Conservation (phyloP, 1,140 invertebrate genomes). For the Druon quercuslanigerum region DNA sequence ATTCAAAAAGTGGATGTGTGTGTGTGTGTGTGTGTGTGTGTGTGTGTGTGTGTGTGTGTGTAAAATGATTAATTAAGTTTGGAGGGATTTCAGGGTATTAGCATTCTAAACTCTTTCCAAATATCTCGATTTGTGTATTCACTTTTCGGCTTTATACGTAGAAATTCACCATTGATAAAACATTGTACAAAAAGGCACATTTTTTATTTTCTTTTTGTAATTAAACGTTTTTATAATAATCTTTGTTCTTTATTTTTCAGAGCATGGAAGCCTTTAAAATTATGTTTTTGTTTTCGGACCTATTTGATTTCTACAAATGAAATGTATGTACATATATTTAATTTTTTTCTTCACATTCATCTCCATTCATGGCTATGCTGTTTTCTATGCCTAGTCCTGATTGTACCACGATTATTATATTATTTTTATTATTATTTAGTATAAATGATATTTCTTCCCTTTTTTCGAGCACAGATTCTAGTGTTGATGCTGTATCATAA, state of each 20-base stretch:
- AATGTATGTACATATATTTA: neutral
- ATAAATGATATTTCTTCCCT: constrained; percentile 38
- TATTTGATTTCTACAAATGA: too few relatives aligned
- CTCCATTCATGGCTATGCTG: neutral
- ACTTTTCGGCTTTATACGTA: too few relatives aligned
- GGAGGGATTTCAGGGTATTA: too few relatives aligned
- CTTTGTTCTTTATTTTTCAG: too few relatives aligned
- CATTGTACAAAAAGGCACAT: too few relatives aligned
- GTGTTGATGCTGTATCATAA: constrained; percentile 59
- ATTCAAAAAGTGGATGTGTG: neutral
- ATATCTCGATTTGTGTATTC: too few relatives aligned
- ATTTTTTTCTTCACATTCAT: neutral
- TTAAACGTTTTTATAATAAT: too few relatives aligned
- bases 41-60: neutral
- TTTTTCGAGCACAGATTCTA: constrained; percentile 41
- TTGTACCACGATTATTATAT: constrained; percentile 33
- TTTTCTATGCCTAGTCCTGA: constrained; percentile 9
- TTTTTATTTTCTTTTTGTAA: too few relatives aligned
- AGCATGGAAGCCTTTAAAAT: constrained; percentile 5
- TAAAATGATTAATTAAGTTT: too few relatives aligned
- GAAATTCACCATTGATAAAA: too few relatives aligned
- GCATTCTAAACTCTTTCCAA: too few relatives aligned
- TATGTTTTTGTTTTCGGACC: neutral
- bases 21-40: neutral
- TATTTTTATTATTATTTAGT: constrained; percentile 29